phyloP scores from a whole-genome alignment of 1,140 invertebrate species.

The Leucophenga varia region DNA sequence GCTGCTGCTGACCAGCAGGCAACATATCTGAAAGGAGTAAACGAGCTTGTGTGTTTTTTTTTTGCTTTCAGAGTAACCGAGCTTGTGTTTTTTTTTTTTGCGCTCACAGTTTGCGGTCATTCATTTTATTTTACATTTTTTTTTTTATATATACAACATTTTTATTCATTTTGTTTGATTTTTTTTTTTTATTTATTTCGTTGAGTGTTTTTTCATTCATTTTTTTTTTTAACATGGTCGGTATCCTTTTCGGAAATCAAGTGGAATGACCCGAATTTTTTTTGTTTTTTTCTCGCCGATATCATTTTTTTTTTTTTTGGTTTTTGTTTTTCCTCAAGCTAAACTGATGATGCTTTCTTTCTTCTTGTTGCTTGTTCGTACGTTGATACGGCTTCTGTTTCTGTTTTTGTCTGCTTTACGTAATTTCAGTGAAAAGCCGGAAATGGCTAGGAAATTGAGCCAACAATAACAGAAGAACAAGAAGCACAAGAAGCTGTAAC shows the following conservation, averaged over 20 bases:
- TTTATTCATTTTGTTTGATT: not conserved
- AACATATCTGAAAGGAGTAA: slow-evolving; percentile 1
- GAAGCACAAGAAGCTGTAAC: too few relatives aligned
- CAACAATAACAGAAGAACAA: slow-evolving; percentile 45
- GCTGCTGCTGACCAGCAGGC: slow-evolving; percentile 30
- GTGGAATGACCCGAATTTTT: slow-evolving; percentile 45
- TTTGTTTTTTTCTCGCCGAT: slow-evolving; percentile 10
- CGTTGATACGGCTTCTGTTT: slow-evolving; percentile 28
- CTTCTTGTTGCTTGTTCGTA: too few relatives aligned
- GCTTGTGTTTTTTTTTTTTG: slow-evolving; percentile 51
- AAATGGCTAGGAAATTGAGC: slow-evolving; percentile 53
- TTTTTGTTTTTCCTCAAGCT: slow-evolving; percentile 4
- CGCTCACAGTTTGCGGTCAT: slow-evolving; percentile 16
- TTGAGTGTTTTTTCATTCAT: too few relatives aligned
- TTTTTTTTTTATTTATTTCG: slow-evolving; percentile 20
- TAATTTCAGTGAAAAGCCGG: slow-evolving; percentile 43
- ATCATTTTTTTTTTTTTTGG: not conserved
- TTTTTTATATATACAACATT: slow-evolving; percentile 1
- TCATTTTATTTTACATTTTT: slow-evolving; percentile 10
- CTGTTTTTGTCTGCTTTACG: slow-evolving; percentile 53
- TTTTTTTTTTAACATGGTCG: too few relatives aligned
- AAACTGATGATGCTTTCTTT: slow-evolving; percentile 5
- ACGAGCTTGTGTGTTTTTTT: slow-evolving; percentile 8
- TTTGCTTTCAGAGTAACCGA: not conserved
- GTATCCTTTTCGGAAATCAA: slow-evolving; percentile 54